Percentiles rank a stretch among this genome's conserved stretches.
Evolutionary conservation across 2,113 vertebrate genomes (phyloP).

Genomic region (Dipodomys merriami): DNA sequence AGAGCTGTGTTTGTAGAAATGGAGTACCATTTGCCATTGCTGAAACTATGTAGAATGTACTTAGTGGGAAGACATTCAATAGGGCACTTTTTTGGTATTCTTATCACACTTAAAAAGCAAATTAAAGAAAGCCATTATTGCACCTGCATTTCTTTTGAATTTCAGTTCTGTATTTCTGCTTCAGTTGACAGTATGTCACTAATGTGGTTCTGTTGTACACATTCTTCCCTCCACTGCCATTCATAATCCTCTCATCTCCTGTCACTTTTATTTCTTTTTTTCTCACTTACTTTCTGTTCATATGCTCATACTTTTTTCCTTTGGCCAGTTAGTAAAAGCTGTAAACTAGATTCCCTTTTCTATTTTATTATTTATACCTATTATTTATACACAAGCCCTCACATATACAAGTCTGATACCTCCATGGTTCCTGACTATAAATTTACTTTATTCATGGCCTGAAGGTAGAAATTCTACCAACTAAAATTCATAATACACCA

Average conservation of each 20-base stretch:
- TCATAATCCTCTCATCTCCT: background rate
- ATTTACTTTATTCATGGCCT: background rate
- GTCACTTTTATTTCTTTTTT: background rate
- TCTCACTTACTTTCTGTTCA: slow-evolving; percentile 19
- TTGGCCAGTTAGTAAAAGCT: background rate
- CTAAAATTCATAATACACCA: background rate
- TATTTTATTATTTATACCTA: slow-evolving; percentile 21
- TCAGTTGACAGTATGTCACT: no score
- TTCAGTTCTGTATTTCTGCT: background rate
- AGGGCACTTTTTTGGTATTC: background rate
- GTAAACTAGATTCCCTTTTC: background rate
- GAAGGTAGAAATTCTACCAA: slow-evolving; percentile 18
- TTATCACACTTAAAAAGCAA: background rate
- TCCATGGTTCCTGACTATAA: background rate
- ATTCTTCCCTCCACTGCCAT: background rate
- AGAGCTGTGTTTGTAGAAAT: background rate
- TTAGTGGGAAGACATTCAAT: background rate
- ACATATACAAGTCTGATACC: background rate
- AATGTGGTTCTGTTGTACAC: background rate
- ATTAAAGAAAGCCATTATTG: background rate
- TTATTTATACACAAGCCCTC: background rate
- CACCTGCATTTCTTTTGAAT: background rate
- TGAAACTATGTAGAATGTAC: background rate
- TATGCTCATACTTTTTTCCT: background rate
- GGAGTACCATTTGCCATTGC: background rate